Percentiles rank a stretch among this genome's conserved stretches.
These are phyloP conservation scores for Leptinotarsa defecta DNA, from an alignment of 1,140 invertebrate genomes.

Conservation along the genomic window DNA sequence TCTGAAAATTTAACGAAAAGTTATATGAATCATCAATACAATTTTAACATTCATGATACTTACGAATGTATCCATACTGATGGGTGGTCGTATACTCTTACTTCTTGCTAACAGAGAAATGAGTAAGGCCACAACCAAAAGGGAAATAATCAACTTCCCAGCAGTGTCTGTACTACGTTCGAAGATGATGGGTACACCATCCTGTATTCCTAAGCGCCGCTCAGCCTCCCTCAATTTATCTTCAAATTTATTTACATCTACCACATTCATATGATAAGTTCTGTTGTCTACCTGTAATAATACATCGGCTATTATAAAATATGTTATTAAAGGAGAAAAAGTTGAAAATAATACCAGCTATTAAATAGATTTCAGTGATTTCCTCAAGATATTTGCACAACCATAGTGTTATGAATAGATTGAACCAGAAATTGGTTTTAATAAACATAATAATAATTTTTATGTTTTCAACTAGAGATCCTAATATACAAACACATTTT, in stretches of 20 bases:
- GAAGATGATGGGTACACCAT: constrained; percentile 82
- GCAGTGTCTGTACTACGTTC: constrained; percentile 75
- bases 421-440: no score
- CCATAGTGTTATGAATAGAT: no score
- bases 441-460: no score
- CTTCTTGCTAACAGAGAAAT: constrained; percentile 71
- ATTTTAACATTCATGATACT: constrained; percentile 38
- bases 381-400: no score
- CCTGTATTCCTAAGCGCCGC: constrained; percentile 74
- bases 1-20: no score
- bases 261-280: constrained; percentile 81
- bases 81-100: constrained; percentile 69
- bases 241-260: constrained; percentile 82
- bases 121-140: constrained; percentile 70
- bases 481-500: no score
- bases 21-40: no score
- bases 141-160: constrained; percentile 71
- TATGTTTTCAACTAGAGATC: no score
- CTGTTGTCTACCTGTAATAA: constrained; percentile 64
- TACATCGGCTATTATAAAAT: no score
- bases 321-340: no score
- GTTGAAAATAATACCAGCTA: no score
- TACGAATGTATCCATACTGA: constrained; percentile 78
- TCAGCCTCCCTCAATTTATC: constrained; percentile 86
- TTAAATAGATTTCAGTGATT: no score